A percentile compares a stretch with the other conserved stretches of the same genome.
These are phyloP conservation scores for Drosophila pandora DNA, from an alignment of 1,140 invertebrate species.

Conservation along the genomic window DNA sequence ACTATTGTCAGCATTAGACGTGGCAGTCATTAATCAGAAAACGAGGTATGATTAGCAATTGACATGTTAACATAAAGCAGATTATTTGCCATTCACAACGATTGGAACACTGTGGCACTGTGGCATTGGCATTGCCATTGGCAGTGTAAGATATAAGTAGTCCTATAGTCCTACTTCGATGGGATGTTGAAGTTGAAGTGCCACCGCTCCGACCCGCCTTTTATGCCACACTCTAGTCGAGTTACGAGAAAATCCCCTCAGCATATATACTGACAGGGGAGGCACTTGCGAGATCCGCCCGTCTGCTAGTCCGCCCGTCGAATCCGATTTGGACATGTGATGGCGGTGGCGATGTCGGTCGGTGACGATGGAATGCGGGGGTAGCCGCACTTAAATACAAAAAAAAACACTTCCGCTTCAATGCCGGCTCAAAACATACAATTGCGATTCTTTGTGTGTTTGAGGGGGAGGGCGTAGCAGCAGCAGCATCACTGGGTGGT, in stretches of 20 bases:
- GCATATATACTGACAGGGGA: conserved; percentile 1
- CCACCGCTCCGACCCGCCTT: not conserved
- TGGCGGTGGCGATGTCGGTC: too few relatives aligned
- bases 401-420: conserved; percentile 43
- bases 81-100: conserved; percentile 12
- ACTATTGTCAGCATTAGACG: conserved; percentile 27
- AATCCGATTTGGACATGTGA: not conserved
- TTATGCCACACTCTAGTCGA: conserved; percentile 31
- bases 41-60: conserved; percentile 31
- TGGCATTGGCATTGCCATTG: too few relatives aligned
- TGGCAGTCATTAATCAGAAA: conserved; percentile 17
- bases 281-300: too few relatives aligned
- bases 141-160: conserved; percentile 1
- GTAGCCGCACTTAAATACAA: conserved; percentile 36
- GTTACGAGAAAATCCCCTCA: conserved; percentile 28
- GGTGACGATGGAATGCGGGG: conserved; percentile 16
- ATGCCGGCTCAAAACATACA: conserved; percentile 26
- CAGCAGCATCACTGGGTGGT: conserved; percentile 6
- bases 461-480: not conserved
- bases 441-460: conserved; percentile 33
- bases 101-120: too few relatives aligned
- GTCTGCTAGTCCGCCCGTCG: conserved; percentile 8
- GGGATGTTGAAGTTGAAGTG: conserved; percentile 28
- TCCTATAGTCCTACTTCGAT: conserved; percentile 11
- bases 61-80: conserved; percentile 41